Conservation (phyloP, 2,113 vertebrate genomes). For the Patagioenas fasciata region DNA sequence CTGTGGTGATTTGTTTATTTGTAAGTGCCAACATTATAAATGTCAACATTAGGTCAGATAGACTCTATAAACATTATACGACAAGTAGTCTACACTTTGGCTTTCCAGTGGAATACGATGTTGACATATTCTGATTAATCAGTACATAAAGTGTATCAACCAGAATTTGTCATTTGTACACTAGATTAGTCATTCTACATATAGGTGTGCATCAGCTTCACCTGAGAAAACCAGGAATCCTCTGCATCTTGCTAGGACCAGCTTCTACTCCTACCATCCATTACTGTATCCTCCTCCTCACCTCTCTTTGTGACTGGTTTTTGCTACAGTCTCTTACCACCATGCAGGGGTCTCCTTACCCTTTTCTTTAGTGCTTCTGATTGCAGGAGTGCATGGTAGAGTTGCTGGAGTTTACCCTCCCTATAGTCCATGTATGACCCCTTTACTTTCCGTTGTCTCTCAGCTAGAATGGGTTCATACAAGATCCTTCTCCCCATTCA, state of each 20-base stretch:
- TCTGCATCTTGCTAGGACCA: background rate
- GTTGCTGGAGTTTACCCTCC: background rate
- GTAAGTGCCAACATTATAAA: background rate
- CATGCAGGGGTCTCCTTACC: background rate
- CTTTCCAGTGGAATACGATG: background rate
- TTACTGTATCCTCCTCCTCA: background rate
- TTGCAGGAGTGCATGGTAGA: background rate
- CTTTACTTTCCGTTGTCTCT: background rate
- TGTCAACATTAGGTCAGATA: background rate
- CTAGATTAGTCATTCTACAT: background rate
- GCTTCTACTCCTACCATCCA: background rate
- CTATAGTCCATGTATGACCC: fast-evolving
- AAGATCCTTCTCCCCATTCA: background rate
- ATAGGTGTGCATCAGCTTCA: background rate
- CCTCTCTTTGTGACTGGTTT: background rate
- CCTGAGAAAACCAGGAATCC: background rate
- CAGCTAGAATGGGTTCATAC: background rate
- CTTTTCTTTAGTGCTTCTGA: background rate
- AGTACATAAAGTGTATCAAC: background rate
- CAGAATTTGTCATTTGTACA: background rate
- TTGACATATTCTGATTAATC: background rate
- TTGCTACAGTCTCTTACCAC: background rate
- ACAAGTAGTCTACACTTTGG: background rate
- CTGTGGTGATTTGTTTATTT: background rate
- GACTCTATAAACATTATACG: background rate